These are phyloP conservation scores for Drosophila mimica DNA, from an alignment of 2,888 invertebrate genomes.

Conservation along the genomic window DNA sequence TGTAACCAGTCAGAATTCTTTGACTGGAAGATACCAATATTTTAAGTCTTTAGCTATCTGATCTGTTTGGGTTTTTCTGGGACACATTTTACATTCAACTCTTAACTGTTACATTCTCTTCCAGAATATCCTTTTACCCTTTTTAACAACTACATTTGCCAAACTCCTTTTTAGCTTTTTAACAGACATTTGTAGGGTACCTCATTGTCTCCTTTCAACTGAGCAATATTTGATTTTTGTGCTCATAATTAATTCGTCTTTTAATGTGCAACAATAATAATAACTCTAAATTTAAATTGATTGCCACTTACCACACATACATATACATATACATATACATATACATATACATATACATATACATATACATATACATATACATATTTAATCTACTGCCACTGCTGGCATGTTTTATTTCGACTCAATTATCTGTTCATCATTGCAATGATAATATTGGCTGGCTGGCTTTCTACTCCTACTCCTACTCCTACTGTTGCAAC, in stretches of 20 bases:
- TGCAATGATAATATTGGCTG: conserved; percentile 45
- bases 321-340: not conserved
- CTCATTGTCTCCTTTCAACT: no score
- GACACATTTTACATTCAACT: not conserved
- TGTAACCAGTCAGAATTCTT: not conserved
- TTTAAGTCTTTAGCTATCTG: not conserved
- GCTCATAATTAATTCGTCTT: not conserved
- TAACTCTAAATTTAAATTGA: conserved; percentile 40
- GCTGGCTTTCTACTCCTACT: not conserved
- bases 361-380: conserved; percentile 1
- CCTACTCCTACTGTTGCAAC: not conserved
- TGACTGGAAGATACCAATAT: not conserved
- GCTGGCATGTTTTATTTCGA: conserved; percentile 11
- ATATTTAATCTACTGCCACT: conserved; percentile 28
- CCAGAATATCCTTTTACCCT: not conserved
- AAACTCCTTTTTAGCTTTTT: not conserved
- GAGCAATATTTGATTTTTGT: not conserved
- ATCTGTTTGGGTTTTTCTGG: not conserved
- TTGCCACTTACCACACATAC: conserved; percentile 25
- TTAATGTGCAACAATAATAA: conserved; percentile 5
- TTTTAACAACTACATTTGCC: not conserved
- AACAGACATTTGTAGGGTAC: no score
- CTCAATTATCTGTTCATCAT: conserved; percentile 57
- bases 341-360: conserved; percentile 12
- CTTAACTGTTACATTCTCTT: not conserved